These are phyloP conservation scores for Phrynocephalus guinanensis DNA, from an alignment of 2,797 vertebrate genomes.

Conservation along the genomic window DNA sequence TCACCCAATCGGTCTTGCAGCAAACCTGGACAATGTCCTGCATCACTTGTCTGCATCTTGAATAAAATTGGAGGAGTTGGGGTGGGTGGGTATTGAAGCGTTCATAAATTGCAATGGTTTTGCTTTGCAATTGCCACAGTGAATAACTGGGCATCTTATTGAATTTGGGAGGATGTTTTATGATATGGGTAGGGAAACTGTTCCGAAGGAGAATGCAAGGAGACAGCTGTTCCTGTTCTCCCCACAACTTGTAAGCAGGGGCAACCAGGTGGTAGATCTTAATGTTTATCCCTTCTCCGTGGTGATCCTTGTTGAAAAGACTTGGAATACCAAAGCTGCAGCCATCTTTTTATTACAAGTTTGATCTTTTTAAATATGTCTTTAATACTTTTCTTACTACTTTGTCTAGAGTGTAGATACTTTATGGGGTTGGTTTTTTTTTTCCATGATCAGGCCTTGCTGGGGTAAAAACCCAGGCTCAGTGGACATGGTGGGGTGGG, in stretches of 20 bases:
- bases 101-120: not conserved
- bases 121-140: not conserved
- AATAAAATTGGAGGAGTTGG: conserved; percentile 40
- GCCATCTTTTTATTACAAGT: not conserved
- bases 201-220: not conserved
- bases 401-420: not conserved
- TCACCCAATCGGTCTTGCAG: not conserved
- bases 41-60: not conserved
- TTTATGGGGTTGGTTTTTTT: no score
- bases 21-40: not conserved
- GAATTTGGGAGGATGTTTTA: conserved; percentile 2
- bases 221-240: not conserved
- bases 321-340: not conserved
- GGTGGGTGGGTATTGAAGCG: not conserved
- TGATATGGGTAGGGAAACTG: not conserved
- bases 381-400: not conserved
- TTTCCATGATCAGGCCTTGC: no score
- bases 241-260: not conserved
- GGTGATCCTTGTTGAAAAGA: not conserved
- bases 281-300: not conserved
- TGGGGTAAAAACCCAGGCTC: not conserved
- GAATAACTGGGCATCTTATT: not conserved
- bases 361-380: conserved; percentile 24
- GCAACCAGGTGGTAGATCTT: no score
- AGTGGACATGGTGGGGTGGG: no score